These are phyloP conservation scores for Hephaestus fuliginosus DNA, from an alignment of 2,797 vertebrate species.

Conservation along the genomic window DNA sequence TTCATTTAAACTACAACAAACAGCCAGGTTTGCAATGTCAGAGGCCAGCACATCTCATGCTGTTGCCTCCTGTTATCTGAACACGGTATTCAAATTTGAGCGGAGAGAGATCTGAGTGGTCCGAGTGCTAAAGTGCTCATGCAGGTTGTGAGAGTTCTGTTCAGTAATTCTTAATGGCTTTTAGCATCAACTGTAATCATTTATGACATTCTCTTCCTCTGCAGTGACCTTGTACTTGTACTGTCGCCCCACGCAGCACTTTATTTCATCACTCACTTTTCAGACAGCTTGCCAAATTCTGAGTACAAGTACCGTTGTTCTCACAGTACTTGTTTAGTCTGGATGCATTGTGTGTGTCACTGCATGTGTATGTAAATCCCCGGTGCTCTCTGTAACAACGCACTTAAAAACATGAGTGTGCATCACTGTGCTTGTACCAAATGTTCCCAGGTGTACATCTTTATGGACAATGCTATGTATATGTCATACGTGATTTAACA, in stretches of 20 bases:
- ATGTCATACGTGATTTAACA: slow-evolving; percentile 12
- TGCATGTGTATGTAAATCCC: neutral
- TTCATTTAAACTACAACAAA: slow-evolving; percentile 3
- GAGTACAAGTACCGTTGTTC: neutral
- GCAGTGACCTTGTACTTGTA: slow-evolving; percentile 69
- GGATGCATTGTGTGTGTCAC: neutral
- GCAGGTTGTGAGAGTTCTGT: slow-evolving; percentile 54
- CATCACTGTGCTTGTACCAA: neutral
- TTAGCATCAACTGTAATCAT: slow-evolving; percentile 78
- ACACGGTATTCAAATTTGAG: slow-evolving; percentile 33
- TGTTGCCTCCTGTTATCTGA: slow-evolving; percentile 23
- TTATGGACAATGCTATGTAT: neutral
- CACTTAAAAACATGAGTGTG: slow-evolving; percentile 10
- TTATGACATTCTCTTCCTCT: slow-evolving; percentile 70
- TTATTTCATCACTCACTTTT: slow-evolving; percentile 55
- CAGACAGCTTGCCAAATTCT: slow-evolving; percentile 33
- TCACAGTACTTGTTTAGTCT: neutral
- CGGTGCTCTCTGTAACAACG: neutral
- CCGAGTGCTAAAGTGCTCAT: slow-evolving; percentile 53
- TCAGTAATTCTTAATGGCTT: slow-evolving; percentile 83
- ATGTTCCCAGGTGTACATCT: neutral
- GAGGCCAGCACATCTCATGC: neutral
- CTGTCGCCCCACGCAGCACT: slow-evolving; percentile 48
- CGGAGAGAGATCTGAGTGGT: slow-evolving; percentile 45
- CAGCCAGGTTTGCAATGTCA: slow-evolving; percentile 8